Conservation (phyloP, 2,888 invertebrate species). For the Stenchaetothrips biformis region DNA sequence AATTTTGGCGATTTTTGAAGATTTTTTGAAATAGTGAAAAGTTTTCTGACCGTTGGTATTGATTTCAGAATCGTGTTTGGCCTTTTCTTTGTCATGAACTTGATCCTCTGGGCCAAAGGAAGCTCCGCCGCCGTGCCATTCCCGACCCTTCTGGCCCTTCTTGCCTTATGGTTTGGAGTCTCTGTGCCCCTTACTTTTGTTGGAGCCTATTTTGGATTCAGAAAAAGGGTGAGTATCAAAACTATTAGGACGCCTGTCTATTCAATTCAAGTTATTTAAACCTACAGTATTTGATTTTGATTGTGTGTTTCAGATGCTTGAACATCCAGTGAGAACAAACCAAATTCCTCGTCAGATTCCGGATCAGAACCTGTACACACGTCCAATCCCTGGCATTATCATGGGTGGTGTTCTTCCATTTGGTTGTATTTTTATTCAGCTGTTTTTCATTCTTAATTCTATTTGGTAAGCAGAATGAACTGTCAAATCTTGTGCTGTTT, state of each 20-base stretch:
- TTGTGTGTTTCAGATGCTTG: conserved; percentile 65
- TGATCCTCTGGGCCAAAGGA: conserved; percentile 91
- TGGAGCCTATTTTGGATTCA: conserved; percentile 97
- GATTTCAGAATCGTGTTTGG: conserved; percentile 81
- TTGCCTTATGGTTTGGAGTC: conserved; percentile 97
- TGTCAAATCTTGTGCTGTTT: conserved; percentile 1
- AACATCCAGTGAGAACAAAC: conserved; percentile 97
- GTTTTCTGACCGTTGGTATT: conserved; percentile 34
- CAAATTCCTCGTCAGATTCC: conserved; percentile 99
- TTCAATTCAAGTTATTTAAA: conserved; percentile 27
- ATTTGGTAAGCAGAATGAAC: conserved; percentile 73
- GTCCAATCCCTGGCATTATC: conserved; percentile 87
- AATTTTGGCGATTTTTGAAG: not conserved
- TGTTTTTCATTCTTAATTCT: conserved; percentile 98
- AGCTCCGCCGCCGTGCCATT: conserved; percentile 97
- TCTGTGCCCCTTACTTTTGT: conserved; percentile 96
- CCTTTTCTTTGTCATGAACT: conserved; percentile 95
- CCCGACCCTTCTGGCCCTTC: conserved; percentile 85
- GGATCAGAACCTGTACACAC: conserved; percentile 96
- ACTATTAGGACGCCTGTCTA: not conserved
- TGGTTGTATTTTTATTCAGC: conserved; percentile 96
- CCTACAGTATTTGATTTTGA: not conserved
- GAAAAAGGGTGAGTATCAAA: conserved; percentile 71
- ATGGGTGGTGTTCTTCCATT: conserved; percentile 99
- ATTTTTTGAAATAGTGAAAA: not conserved